Conservation (phyloP, 2,797 vertebrate species). For the Xenops minutus region DNA sequence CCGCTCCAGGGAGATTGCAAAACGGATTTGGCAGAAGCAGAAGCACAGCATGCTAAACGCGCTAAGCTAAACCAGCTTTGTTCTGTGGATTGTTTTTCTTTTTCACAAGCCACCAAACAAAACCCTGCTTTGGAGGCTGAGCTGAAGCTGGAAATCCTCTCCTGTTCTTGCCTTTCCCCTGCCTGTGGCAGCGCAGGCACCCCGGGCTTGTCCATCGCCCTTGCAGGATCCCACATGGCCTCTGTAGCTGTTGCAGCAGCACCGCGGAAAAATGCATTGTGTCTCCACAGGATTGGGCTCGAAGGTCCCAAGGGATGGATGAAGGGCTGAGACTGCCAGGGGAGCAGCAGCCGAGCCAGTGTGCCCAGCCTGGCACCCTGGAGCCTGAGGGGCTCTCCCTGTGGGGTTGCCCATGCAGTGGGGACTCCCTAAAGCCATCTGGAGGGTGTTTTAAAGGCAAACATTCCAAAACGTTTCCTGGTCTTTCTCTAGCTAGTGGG, state of each 20-base stretch:
- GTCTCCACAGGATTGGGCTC: rapidly evolving
- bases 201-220: rapidly evolving
- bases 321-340: background rate
- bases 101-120: background rate
- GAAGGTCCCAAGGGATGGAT: rapidly evolving
- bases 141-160: background rate
- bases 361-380: rapidly evolving
- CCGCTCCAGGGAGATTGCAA: background rate
- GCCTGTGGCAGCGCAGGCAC: background rate
- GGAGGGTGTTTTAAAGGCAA: background rate
- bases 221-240: background rate
- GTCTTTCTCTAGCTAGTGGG: background rate
- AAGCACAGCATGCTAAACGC: background rate
- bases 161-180: background rate
- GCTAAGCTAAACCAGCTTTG: background rate
- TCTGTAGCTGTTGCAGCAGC: background rate
- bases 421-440: background rate
- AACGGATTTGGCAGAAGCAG: background rate
- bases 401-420: background rate
- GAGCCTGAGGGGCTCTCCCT: background rate
- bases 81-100: background rate
- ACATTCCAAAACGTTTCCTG: background rate
- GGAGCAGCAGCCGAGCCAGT: rapidly evolving
- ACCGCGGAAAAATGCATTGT: rapidly evolving
- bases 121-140: background rate